These are phyloP conservation scores for Gracilinanus agilis DNA, from an alignment of 2,113 vertebrate genomes.

Conservation along the genomic window DNA sequence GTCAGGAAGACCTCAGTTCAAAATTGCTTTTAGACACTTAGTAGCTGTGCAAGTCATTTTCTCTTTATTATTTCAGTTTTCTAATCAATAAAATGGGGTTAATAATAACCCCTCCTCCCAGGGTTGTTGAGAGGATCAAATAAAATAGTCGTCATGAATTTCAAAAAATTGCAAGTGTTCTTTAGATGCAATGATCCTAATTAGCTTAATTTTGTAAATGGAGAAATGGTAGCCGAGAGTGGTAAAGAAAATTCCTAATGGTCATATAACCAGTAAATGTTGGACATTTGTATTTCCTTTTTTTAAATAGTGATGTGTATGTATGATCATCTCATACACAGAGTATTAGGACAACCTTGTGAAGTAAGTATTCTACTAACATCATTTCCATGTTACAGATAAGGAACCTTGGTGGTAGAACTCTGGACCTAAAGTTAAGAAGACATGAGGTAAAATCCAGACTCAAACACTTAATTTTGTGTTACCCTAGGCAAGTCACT, in stretches of 20 bases:
- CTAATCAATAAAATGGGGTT: background rate
- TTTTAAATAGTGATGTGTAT: background rate
- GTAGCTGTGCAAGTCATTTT: background rate
- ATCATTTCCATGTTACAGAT: background rate
- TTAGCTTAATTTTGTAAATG: background rate
- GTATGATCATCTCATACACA: background rate
- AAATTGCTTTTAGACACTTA: background rate
- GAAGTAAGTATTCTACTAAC: background rate
- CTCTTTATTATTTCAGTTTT: background rate
- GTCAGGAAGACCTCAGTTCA: background rate
- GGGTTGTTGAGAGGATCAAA: background rate
- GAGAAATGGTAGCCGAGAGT: background rate
- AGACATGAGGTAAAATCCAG: background rate
- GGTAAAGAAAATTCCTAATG: background rate
- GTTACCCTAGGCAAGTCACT: background rate
- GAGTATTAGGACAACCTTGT: background rate
- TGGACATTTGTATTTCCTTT: background rate
- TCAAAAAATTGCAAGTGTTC: background rate
- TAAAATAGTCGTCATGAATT: background rate
- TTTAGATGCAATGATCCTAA: background rate
- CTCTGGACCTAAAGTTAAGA: background rate
- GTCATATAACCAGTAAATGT: background rate
- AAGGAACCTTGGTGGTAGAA: background rate
- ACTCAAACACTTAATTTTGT: background rate
- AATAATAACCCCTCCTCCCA: background rate